Base-by-base conservation (phyloP, 2,888 invertebrate genomes). In the Coecobrya sp. region DNA sequence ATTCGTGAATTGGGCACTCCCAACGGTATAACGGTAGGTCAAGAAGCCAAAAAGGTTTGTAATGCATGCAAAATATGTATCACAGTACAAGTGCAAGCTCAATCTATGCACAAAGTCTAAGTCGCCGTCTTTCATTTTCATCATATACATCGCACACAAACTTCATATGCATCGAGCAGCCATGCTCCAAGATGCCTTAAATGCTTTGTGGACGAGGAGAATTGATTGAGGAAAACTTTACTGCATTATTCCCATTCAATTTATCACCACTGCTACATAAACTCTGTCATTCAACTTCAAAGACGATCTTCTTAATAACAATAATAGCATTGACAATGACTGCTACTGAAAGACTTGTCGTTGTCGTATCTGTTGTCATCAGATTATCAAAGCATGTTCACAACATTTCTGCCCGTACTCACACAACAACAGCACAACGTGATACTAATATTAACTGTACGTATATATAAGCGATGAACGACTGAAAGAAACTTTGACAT, bases 11-110 rank as follows among this genome's bases (percentile, higher is more conserved):
- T 86, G 90, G 90, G 79, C 85, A 86, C 89, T 90, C 89, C 89
- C 89, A 55, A 27, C 25, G 30, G 42, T 19, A 84, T 85, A 90
- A 90, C 90, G 90, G 90, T 90, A 90, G 90, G 90, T 90, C 90
- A 90, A 90, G 89, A 89, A 70, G 84, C 30, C 81, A 81, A 55
- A 52, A 27, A 30, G 52, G 55, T 52, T 81, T 4, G 25, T 84
- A 45, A 27, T 42, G 11, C 65, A 84, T 84, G 62, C 42, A 42
- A 45, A 76, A 22, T 10, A 22, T 62, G 5, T 8, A 13, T 1
- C 62, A 62, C 25, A 25, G 22, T 22, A 8, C 8, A 62, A 1
- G 55, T 55, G 55, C 11, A 62, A 62, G 25, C 25, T 62, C 11
- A 62, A 68, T 68, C 30, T 16, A 11, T 30, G 68, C 16, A 30